Evolutionary conservation across 2,113 vertebrate genomes (phyloP), one percentile per base, ranked within the genome.

Genomic region (Erythrocercus mccallii): DNA sequence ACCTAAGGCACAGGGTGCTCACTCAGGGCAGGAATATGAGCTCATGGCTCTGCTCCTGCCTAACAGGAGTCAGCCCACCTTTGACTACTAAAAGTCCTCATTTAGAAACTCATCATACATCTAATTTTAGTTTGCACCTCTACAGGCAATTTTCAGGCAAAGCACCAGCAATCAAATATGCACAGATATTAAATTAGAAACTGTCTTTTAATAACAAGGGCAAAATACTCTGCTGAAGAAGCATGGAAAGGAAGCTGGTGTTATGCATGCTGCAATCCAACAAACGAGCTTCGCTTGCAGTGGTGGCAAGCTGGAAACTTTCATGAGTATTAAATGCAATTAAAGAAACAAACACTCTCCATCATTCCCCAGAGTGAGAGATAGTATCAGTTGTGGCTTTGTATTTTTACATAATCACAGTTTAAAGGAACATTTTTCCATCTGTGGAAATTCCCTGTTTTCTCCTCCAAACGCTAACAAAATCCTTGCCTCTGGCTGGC

Each of bases 351-450:
- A 96, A 96, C 94, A 95, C 84, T 93, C 80, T 94, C 88, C 85
- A 86, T 91, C 93, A 80, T 93, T 95, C 95, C 90, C 90, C 90
- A 96, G 90, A 94, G 89, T 93, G 91, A 97, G 94, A 96, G 95
- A 97, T 97, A 93, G 24, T 86, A 96, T 97, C 94, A 85, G 91
- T 51, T 94, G 94, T 53, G 94, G 96, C 91, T 97, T 96, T 97
- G 86, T 92, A 95, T 95, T 97, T 97, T 97, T 96, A 97, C 92
- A 95, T 96, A 97, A 97, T 97, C 95, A 94, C 88, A 95, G 96
- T 97, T 97, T 97, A 97, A 97, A 97, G 95, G 94, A 96, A 91
- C 91, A 87, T 96, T 97, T 96, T 96, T 96, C 95, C 95, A 90
- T 91, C 80, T 85, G 94, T 96, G 97, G 97, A 97, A 97, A 97